Percentiles rank a stretch among this genome's conserved stretches.
Conservation (phyloP, 1,140 invertebrate species). For the Drosophila paulistorum region DNA sequence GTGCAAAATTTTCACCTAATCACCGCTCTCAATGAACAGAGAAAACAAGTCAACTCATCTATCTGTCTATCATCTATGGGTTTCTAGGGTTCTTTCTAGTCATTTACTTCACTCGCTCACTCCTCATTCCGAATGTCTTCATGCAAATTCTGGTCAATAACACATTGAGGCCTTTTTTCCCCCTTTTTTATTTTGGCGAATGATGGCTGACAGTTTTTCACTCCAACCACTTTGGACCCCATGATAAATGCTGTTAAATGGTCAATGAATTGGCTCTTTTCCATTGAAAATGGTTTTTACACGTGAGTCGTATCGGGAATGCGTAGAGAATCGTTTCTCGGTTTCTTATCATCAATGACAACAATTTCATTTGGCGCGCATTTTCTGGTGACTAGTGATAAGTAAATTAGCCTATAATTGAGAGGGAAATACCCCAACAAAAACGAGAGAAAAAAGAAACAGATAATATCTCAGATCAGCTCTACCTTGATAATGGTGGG, state of each 20-base stretch:
- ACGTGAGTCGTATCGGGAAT: conserved; percentile 35
- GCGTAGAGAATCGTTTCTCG: background rate
- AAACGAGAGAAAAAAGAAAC: background rate
- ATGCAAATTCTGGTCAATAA: conserved; percentile 13
- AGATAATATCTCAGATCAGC: conserved; percentile 7
- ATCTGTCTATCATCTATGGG: conserved; percentile 39
- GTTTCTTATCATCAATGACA: conserved; percentile 55
- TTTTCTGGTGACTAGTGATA: conserved; percentile 48
- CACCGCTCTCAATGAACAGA: conserved; percentile 8
- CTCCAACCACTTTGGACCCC: conserved; percentile 1
- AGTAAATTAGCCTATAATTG: conserved; percentile 75
- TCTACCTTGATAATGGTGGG: background rate
- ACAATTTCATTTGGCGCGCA: conserved; percentile 68
- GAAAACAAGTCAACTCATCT: conserved; percentile 19
- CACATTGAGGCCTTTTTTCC: background rate
- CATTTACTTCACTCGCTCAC: background rate
- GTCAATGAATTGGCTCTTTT: conserved; percentile 51
- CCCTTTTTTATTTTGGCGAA: conserved; percentile 6
- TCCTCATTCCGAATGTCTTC: background rate
- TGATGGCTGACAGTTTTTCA: conserved; percentile 33
- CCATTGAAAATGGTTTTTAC: background rate
- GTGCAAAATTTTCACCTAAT: background rate
- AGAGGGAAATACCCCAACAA: background rate
- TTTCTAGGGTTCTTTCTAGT: conserved; percentile 20
- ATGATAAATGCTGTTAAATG: conserved; percentile 73